Evolutionary conservation across 2,113 vertebrate genomes (phyloP).

Genomic region (Aptenodytes forsteri): DNA sequence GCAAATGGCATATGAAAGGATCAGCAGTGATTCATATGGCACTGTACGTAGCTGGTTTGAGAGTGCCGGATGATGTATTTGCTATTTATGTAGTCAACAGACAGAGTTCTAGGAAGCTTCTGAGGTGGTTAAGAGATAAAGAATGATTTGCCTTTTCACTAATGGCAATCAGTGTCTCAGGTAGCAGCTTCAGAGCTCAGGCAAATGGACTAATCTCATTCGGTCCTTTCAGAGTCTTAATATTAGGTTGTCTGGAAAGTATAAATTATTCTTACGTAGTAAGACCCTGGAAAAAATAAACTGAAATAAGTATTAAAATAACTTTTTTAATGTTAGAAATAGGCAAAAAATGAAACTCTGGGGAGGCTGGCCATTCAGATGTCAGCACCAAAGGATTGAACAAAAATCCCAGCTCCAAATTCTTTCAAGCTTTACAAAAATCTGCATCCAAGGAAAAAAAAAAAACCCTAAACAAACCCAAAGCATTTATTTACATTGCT

Average conservation of each 20-base stretch:
- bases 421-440: neutral
- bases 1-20: neutral
- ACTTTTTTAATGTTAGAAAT: neutral
- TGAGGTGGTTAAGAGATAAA: conserved; percentile 25
- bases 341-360: neutral
- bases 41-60: neutral
- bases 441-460: neutral
- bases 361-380: neutral
- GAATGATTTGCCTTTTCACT: conserved; percentile 11
- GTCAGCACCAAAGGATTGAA: neutral
- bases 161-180: neutral
- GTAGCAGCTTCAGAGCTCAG: neutral
- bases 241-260: neutral
- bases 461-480: neutral
- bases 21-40: neutral
- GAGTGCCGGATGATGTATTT: neutral
- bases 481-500: neutral
- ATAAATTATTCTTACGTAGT: neutral
- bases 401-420: neutral
- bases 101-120: conserved; percentile 23
- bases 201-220: neutral
- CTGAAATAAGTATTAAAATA: neutral
- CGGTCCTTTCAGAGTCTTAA: neutral
- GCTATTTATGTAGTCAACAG: conserved; percentile 39
- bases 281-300: neutral